Evolutionary conservation across 1,140 invertebrate species (phyloP).

Genomic region (Drosophila ficusphila): DNA sequence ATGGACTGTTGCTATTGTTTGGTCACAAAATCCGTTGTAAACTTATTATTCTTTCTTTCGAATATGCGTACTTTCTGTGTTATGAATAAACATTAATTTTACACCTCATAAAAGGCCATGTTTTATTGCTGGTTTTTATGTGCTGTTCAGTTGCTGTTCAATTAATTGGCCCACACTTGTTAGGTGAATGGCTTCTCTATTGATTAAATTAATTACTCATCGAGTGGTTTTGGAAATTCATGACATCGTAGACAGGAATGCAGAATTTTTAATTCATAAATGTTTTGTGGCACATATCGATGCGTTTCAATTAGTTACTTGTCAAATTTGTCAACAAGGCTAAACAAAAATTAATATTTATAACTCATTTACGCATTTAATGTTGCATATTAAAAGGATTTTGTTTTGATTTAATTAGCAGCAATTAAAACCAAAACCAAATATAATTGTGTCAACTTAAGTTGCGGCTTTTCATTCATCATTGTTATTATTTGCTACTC

Average conservation of each 20-base stretch:
- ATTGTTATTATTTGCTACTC: no score
- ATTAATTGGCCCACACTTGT: constrained; percentile 25
- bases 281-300: background rate
- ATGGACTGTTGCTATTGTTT: constrained; percentile 1
- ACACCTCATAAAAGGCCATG: constrained; percentile 18
- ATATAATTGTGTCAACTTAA: no score
- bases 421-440: background rate
- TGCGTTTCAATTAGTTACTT: background rate
- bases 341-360: constrained; percentile 10
- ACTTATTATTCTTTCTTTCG: background rate
- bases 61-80: constrained; percentile 1
- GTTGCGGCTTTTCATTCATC: no score
- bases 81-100: constrained; percentile 31
- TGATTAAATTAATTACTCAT: constrained; percentile 45
- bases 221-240: constrained; percentile 15
- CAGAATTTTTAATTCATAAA: background rate
- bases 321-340: background rate
- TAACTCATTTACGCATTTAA: no score
- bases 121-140: constrained; percentile 21
- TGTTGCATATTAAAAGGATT: no score
- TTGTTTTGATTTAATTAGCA: background rate
- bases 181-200: constrained; percentile 25
- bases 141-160: background rate
- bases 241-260: background rate
- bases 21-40: constrained; percentile 1